phyloP scores from a whole-genome alignment of 1,140 invertebrate genomes.

The Drosophila prosaltans region DNA sequence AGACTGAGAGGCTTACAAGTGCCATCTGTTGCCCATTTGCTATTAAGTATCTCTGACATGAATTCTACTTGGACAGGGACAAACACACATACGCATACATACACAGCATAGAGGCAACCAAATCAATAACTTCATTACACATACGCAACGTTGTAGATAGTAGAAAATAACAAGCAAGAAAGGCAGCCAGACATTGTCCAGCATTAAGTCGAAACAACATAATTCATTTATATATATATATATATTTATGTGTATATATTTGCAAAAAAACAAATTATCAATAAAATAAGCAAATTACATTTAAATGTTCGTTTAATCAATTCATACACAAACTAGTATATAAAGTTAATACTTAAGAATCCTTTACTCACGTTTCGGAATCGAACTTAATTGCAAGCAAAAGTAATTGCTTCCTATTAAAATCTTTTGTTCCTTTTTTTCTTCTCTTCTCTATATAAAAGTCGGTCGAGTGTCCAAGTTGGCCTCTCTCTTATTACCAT shows the following conservation, averaged over 20 bases:
- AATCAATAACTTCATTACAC: slow-evolving; percentile 14
- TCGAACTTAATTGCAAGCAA: too few species aligned
- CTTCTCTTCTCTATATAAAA: too few species aligned
- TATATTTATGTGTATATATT: too few species aligned
- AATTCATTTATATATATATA: too few species aligned
- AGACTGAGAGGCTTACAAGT: slow-evolving; percentile 7
- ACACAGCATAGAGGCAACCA: not conserved
- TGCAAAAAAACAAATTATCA: not conserved
- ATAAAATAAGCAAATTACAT: not conserved
- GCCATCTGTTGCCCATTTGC: slow-evolving; percentile 11
- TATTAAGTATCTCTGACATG: slow-evolving; percentile 8
- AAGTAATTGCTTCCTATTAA: too few species aligned
- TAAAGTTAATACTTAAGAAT: too few species aligned
- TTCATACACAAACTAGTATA: too few species aligned
- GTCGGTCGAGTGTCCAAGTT: too few species aligned
- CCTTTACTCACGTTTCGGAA: too few species aligned
- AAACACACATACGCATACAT: not conserved
- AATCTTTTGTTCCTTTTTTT: too few species aligned
- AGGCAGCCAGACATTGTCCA: not conserved
- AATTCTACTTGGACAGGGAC: not conserved
- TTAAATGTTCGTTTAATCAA: too few species aligned
- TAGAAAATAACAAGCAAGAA: slow-evolving; percentile 1
- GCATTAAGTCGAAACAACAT: not conserved
- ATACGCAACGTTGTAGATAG: not conserved
- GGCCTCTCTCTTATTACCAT: too few species aligned